A percentile compares a stretch with the other conserved stretches of the same genome.
Conservation (phyloP, 2,113 vertebrate species). For the Phyllostomus discolor region DNA sequence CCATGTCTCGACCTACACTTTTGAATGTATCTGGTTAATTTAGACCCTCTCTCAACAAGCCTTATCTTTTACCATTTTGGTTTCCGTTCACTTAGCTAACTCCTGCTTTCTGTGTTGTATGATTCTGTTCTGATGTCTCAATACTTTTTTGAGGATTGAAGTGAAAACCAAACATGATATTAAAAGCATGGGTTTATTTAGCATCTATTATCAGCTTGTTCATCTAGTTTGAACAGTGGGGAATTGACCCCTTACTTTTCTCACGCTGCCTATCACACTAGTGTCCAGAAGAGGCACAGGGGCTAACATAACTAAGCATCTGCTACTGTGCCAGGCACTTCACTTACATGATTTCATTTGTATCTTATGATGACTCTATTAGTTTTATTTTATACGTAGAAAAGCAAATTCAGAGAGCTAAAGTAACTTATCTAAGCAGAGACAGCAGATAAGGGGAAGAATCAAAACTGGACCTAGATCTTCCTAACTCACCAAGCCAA, state of each 20-base stretch:
- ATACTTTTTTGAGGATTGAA: neutral
- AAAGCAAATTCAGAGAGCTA: neutral
- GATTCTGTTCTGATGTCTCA: neutral
- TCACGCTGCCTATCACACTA: neutral
- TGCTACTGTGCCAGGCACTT: neutral
- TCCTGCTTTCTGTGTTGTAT: neutral
- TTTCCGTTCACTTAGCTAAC: neutral
- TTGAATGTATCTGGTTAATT: neutral
- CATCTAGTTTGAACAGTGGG: neutral
- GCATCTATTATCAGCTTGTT: neutral
- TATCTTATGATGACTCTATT: neutral
- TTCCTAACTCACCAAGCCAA: neutral
- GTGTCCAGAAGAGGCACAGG: neutral
- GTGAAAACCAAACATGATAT: neutral
- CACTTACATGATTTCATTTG: neutral
- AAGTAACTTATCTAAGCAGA: neutral
- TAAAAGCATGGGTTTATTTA: neutral
- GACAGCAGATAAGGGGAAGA: neutral
- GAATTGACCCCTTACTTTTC: neutral
- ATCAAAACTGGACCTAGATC: neutral
- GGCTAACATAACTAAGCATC: too few species aligned
- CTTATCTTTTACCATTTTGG: neutral
- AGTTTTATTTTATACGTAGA: neutral
- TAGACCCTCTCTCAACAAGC: neutral
- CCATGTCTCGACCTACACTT: neutral